phyloP scores from a whole-genome alignment of 2,797 vertebrate species.

The Enteromius unitaeniatus region DNA sequence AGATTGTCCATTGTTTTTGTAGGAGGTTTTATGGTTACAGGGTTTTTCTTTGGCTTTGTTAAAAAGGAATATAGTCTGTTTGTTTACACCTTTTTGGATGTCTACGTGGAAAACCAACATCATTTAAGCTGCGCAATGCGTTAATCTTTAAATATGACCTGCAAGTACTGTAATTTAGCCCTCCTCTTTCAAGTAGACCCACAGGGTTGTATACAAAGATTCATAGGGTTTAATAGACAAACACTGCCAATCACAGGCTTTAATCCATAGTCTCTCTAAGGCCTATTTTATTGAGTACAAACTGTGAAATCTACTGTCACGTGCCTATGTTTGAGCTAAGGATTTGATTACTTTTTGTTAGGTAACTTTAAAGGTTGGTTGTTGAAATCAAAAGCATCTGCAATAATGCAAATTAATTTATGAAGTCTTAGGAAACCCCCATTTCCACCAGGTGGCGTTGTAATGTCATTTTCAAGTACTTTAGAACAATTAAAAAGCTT shows the following conservation, averaged over 20 bases:
- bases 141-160: conserved; percentile 52
- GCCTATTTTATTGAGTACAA: conserved; percentile 17
- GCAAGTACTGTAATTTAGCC: conserved; percentile 20
- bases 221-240: conserved; percentile 16
- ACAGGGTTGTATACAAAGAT: conserved; percentile 9
- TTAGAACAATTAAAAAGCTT: background rate
- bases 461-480: conserved; percentile 49
- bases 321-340: background rate
- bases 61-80: conserved; percentile 47
- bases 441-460: conserved; percentile 71
- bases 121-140: conserved; percentile 30
- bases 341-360: background rate
- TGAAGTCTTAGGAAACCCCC: background rate
- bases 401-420: background rate
- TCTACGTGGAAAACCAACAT: conserved; percentile 39
- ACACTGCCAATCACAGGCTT: background rate
- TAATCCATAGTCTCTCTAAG: conserved; percentile 16
- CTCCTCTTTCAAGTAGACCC: conserved; percentile 4
- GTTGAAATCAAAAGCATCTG: background rate
- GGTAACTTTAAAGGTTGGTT: background rate
- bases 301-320: conserved; percentile 5
- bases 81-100: conserved; percentile 49
- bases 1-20: background rate
- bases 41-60: conserved; percentile 14
- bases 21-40: background rate